Evolutionary conservation across 2,797 vertebrate species (phyloP).

Genomic region (Malacoraja senta): DNA sequence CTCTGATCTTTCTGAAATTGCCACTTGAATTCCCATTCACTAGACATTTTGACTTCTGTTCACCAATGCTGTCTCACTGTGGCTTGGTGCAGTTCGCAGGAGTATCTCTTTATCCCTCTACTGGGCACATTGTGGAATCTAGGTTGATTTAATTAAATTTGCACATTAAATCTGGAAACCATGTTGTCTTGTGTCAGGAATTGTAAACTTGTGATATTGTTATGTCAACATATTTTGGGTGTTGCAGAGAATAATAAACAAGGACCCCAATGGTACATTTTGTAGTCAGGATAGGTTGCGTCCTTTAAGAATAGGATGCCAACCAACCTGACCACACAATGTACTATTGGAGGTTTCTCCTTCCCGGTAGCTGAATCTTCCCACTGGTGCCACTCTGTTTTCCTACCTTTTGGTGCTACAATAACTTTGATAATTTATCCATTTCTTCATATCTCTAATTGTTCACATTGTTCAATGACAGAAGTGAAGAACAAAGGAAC

Average conservation of each 20-base stretch:
- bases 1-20: not conserved
- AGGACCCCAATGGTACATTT: not conserved
- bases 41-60: not conserved
- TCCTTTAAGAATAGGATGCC: not conserved
- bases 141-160: not conserved
- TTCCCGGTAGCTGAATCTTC: not conserved
- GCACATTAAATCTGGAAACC: not conserved
- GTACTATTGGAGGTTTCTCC: not conserved
- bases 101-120: not conserved
- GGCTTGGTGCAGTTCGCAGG: not conserved
- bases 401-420: not conserved
- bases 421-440: not conserved
- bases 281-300: not conserved
- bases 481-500: too few relatives aligned
- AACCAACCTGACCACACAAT: too few relatives aligned
- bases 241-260: not conserved
- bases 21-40: not conserved
- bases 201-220: not conserved
- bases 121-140: not conserved
- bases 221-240: not conserved
- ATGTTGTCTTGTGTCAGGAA: not conserved
- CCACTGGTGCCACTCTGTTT: not conserved
- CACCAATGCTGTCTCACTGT: not conserved
- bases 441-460: not conserved
- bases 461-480: not conserved